A percentile compares a stretch with the other conserved stretches of the same genome.
Conservation (phyloP, 2,888 invertebrate genomes). For the Scaptomyza cyrtandrae region DNA sequence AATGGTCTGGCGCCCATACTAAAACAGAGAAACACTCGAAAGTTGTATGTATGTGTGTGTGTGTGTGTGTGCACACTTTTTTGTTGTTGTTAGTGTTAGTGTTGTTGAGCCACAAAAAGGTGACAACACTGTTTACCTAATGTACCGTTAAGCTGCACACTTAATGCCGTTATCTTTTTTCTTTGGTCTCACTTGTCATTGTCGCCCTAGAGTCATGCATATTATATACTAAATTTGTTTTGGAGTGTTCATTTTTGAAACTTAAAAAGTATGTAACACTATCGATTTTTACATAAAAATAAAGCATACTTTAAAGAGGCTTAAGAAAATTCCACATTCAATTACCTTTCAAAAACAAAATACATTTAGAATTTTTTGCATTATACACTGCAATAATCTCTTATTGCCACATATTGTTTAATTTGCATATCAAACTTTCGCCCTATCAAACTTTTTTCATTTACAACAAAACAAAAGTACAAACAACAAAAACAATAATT, state of each 20-base stretch:
- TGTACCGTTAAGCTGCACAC: conserved; percentile 76
- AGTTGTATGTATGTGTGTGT: conserved; percentile 54
- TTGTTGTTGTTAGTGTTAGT: not conserved
- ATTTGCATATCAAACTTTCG: conserved; percentile 52
- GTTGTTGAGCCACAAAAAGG: conserved; percentile 30
- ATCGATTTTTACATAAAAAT: too few relatives aligned
- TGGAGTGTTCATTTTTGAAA: not conserved
- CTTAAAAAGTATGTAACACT: too few relatives aligned
- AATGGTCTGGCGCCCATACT: conserved; percentile 49
- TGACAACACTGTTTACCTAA: conserved; percentile 76
- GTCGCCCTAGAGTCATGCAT: too few relatives aligned
- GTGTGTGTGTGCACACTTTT: conserved; percentile 33
- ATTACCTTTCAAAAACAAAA: not conserved
- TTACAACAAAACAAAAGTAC: conserved; percentile 39
- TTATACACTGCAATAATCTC: conserved; percentile 21
- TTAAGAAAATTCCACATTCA: too few relatives aligned
- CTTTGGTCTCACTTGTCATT: too few relatives aligned
- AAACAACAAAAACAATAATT: conserved; percentile 52
- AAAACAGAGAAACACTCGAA: conserved; percentile 41
- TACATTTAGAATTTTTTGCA: not conserved
- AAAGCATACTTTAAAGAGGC: not conserved
- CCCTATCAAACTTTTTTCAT: conserved; percentile 64
- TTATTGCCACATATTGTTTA: conserved; percentile 30
- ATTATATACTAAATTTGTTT: conserved; percentile 67
- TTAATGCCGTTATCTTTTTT: conserved; percentile 61